A percentile compares a stretch with the other conserved stretches of the same genome.
These are phyloP conservation scores for Halocaridina rubra DNA, from an alignment of 2,888 invertebrate genomes.

Conservation along the genomic window DNA sequence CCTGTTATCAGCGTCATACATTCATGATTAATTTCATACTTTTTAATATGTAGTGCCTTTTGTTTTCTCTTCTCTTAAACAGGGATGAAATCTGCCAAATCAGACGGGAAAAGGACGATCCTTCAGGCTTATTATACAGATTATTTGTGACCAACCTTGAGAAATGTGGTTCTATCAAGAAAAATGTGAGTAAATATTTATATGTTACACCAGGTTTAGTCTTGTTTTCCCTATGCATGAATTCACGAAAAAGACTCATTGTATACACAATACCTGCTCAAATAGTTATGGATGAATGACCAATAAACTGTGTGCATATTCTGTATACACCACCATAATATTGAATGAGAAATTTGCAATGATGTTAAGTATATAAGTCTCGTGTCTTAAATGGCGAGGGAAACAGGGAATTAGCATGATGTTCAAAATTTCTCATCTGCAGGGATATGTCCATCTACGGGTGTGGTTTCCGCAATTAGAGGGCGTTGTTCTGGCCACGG, in stretches of 20 bases:
- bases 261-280: neutral
- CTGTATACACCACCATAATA: neutral
- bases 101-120: conserved; percentile 78
- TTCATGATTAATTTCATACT: no score
- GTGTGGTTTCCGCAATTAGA: conserved; percentile 92
- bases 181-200: conserved; percentile 80
- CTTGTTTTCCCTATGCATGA: neutral
- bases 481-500: conserved; percentile 90
- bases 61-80: no score
- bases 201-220: no score
- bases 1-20: no score
- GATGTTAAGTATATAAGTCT: neutral
- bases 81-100: conserved; percentile 83
- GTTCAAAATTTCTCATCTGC: neutral
- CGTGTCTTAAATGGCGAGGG: no score
- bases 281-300: neutral
- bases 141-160: conserved; percentile 83
- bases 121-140: conserved; percentile 78
- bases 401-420: no score
- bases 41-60: no score
- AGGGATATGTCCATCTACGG: conserved; percentile 87
- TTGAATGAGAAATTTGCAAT: neutral
- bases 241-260: neutral
- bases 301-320: neutral
- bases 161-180: conserved; percentile 83